Evolutionary conservation across 2,797 vertebrate genomes (phyloP).

Genomic region (Chloroceryle inda): DNA sequence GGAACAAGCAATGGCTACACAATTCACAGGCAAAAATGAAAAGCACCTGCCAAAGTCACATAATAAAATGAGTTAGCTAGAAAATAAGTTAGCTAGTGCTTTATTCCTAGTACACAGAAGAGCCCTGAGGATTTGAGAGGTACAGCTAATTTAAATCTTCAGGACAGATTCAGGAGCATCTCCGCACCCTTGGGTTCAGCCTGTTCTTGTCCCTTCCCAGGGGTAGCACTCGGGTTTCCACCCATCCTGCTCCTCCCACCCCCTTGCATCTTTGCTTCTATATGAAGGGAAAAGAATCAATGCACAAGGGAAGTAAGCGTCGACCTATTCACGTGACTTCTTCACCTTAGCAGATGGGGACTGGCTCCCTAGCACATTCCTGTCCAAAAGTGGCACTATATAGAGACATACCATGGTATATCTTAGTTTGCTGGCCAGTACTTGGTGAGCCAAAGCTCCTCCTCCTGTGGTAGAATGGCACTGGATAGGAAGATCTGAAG

Average conservation of each 20-base stretch:
- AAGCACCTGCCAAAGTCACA: background rate
- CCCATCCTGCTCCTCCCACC: background rate
- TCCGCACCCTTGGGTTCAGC: rapidly evolving
- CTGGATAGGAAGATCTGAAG: background rate
- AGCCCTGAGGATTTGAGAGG: background rate
- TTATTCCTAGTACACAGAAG: background rate
- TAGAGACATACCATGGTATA: rapidly evolving
- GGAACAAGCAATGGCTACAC: background rate
- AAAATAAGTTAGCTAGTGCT: background rate
- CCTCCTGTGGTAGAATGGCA: background rate
- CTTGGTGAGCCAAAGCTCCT: background rate
- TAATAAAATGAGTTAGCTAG: background rate
- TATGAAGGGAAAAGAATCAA: background rate
- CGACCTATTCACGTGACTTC: background rate
- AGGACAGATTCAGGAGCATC: background rate
- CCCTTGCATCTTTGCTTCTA: background rate
- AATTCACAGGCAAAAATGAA: background rate
- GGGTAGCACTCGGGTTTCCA: background rate
- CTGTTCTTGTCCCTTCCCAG: background rate
- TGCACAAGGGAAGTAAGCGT: background rate
- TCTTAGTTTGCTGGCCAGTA: background rate
- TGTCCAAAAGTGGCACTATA: rapidly evolving
- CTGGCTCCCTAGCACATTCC: rapidly evolving
- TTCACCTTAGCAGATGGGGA: background rate
- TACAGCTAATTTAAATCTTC: background rate